Percentiles rank a stretch among this genome's conserved stretches.
These are phyloP conservation scores for Tanytarsus gracilentus DNA, from an alignment of 2,888 invertebrate genomes.

Conservation along the genomic window DNA sequence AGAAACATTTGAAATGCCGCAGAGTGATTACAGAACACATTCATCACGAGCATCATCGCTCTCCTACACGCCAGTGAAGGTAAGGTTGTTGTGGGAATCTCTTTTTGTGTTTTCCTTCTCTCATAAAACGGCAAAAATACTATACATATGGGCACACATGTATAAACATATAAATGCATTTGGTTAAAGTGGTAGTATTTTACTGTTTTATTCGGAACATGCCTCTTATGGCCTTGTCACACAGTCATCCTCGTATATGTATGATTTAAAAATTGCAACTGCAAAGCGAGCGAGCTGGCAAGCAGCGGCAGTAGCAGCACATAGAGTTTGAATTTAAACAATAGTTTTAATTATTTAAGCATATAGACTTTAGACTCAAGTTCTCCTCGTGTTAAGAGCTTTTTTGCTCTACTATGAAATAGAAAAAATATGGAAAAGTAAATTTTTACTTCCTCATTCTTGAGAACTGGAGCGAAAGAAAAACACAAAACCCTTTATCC, in stretches of 20 bases:
- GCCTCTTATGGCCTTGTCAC: not conserved
- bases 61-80: constrained; percentile 61
- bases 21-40: constrained; percentile 53
- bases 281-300: not conserved
- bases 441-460: not conserved
- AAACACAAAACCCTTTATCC: constrained; percentile 10
- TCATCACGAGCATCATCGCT: constrained; percentile 54
- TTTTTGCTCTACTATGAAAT: no score
- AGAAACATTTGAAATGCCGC: constrained; percentile 66
- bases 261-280: not conserved
- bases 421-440: not conserved
- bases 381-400: no score
- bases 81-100: constrained; percentile 32
- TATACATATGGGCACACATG: no score
- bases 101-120: not conserved
- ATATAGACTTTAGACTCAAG: not conserved
- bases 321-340: constrained; percentile 24
- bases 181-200: no score
- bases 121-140: not conserved
- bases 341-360: constrained; percentile 29
- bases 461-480: not conserved
- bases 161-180: no score
- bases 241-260: not conserved
- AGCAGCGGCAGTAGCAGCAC: no score
- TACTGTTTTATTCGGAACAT: constrained; percentile 1